Conservation (phyloP, 2,113 vertebrate genomes). For the Cinclus mexicanus region DNA sequence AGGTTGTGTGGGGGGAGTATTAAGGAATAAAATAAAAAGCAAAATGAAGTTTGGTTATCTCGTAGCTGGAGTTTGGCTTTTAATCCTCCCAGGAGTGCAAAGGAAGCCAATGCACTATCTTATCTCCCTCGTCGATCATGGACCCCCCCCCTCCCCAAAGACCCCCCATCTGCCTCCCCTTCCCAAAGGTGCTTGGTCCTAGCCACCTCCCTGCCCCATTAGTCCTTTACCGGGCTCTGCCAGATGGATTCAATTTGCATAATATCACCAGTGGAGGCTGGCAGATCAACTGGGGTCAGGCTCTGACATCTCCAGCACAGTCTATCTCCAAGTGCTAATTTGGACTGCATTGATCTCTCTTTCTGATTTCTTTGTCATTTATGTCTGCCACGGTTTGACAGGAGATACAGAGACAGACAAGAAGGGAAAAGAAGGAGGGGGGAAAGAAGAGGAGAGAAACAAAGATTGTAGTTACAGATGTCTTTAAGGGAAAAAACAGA, state of each 20-base stretch:
- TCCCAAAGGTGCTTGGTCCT: conserved; percentile 31
- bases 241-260: conserved; percentile 87
- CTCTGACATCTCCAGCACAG: conserved; percentile 80
- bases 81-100: conserved; percentile 75
- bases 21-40: conserved; percentile 72
- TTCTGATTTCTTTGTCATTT: conserved; percentile 89
- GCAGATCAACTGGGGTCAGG: conserved; percentile 84
- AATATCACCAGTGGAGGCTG: conserved; percentile 82
- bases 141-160: conserved; percentile 23
- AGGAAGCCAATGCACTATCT: conserved; percentile 75
- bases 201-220: conserved; percentile 73
- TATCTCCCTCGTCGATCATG: conserved; percentile 73
- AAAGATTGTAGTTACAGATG: conserved; percentile 77
- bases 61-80: conserved; percentile 77
- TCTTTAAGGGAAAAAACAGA: conserved; percentile 71
- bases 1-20: conserved; percentile 58
- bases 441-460: conserved; percentile 65
- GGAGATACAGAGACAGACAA: conserved; percentile 81
- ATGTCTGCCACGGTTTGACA: conserved; percentile 77
- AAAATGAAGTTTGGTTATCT: conserved; percentile 81
- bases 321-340: conserved; percentile 88
- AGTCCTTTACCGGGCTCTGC: conserved; percentile 75
- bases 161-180: conserved; percentile 21
- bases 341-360: conserved; percentile 85
- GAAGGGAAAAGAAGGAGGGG: conserved; percentile 55